Percentiles rank a stretch among this genome's conserved stretches.
Conservation (phyloP, 1,140 invertebrate genomes). For the Aphaenogaster ashmeadi region DNA sequence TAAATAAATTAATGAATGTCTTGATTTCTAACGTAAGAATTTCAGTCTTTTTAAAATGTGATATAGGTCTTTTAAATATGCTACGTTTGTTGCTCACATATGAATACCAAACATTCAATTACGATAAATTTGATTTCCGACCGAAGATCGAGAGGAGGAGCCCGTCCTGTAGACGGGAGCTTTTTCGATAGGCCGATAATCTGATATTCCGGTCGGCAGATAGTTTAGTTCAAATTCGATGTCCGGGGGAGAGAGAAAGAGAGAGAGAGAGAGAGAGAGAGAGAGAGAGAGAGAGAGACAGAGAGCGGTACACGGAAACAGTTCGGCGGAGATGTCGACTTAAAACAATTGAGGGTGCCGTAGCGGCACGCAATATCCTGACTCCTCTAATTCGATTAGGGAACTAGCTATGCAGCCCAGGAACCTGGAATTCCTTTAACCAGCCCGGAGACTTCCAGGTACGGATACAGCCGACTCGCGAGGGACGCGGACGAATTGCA, state of each 20-base stretch:
- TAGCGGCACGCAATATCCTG: slow-evolving; percentile 87
- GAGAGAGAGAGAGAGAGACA: not conserved
- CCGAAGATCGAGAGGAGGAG: slow-evolving; percentile 53
- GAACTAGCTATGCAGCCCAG: slow-evolving; percentile 82
- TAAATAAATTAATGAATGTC: slow-evolving; percentile 1
- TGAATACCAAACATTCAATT: slow-evolving; percentile 59
- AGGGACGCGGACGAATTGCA: slow-evolving; percentile 50
- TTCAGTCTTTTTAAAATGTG: not conserved
- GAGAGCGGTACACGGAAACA: slow-evolving; percentile 68
- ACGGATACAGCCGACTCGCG: slow-evolving; percentile 62
- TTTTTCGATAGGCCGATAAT: slow-evolving; percentile 80
- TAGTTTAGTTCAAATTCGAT: slow-evolving; percentile 87
- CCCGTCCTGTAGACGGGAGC: slow-evolving; percentile 12
- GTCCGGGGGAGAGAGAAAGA: slow-evolving; percentile 78
- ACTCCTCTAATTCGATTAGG: slow-evolving; percentile 86
- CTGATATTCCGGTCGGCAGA: slow-evolving; percentile 80
- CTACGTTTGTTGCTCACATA: not conserved
- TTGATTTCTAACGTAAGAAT: not conserved
- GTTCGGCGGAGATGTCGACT: slow-evolving; percentile 85
- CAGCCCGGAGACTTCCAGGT: slow-evolving; percentile 75
- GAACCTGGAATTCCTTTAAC: slow-evolving; percentile 80
- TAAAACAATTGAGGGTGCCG: slow-evolving; percentile 86
- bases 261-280: slow-evolving; percentile 8
- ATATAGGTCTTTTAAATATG: not conserved
- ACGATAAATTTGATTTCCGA: slow-evolving; percentile 71